Evolutionary conservation across 2,797 vertebrate genomes (phyloP), one percentile per base, ranked within the genome.

Genomic region (Esox masquinongy): DNA sequence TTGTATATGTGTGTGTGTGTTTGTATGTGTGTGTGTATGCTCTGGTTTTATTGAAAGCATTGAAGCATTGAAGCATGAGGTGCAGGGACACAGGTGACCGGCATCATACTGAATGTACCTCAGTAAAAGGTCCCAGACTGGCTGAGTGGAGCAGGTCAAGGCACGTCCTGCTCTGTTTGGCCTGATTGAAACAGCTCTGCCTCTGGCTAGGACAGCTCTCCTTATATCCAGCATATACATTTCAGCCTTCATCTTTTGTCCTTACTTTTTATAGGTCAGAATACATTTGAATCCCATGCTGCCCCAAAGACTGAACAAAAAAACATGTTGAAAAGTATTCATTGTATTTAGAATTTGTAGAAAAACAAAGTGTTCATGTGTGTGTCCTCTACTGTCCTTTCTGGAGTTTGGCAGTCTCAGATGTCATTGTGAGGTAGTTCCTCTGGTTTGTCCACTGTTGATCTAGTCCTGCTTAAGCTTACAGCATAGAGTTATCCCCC

Each of bases 81-180:
- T 24, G 68, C 26, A 31, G 68, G 22, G n/a, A 47, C n/a, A 39
- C n/a, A 69, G 43, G 39, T 47, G 39, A 24, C 8, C 16, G n/a
- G n/a, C n/a, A 16, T 24, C 12, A 4, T 22, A 19, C 67, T 39
- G 36, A 22, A 19, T 22, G 67, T 68, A 19, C 64, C 64, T 22
- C 64, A 29, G 16, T 7, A 19, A 16, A 34, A 17, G 16, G 16
- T 22, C 24, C 24, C 29, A 31, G 61, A 14, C 24, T 29, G 61
- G 24, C 26, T 64, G 61, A 64, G 59, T 29, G 24, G 24, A 63
- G 61, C 26, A 29, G 68, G 39, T 22, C 36, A 24, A 39, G 22
- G 68, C 19, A 19, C 43, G 39, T 69, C 68, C 68, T 47, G 68
- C 68, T 69, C 68, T 47, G 68, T 69, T 69, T 49, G 22, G 39